Conservation (phyloP, 2,797 vertebrate genomes). For the Notolepis coatsorum region DNA sequence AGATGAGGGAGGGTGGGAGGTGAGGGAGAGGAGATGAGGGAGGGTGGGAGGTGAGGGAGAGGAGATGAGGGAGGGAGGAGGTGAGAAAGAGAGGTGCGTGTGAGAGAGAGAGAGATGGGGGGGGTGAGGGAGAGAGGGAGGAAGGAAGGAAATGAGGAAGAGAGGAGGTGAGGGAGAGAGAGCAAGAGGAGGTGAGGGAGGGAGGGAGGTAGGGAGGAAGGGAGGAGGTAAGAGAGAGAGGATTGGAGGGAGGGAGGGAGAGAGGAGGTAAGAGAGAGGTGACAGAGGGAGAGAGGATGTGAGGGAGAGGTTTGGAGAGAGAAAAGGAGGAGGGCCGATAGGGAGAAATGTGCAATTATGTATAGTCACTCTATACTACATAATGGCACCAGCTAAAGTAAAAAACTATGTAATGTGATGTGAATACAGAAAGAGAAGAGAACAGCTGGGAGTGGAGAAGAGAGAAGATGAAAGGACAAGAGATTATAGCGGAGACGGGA, state of each 20-base stretch:
- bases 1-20: not conserved
- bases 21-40: not conserved
- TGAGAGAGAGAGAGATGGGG: not conserved
- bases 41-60: not conserved
- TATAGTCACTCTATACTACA: too few species aligned
- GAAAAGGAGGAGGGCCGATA: not conserved
- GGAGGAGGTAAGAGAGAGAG: conserved; percentile 18
- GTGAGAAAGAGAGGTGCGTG: not conserved
- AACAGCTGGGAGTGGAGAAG: too few species aligned
- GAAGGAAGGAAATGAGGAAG: not conserved
- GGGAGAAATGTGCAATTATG: too few species aligned
- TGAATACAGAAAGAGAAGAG: not conserved
- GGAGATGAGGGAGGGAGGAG: not conserved
- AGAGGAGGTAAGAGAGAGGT: not conserved
- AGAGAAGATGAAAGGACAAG: not conserved
- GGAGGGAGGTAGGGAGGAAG: not conserved
- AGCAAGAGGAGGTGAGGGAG: not conserved
- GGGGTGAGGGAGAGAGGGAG: not conserved
- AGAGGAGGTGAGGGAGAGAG: too few species aligned
- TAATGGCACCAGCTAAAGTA: not conserved
- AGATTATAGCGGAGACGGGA: not conserved
- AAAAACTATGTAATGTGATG: not conserved
- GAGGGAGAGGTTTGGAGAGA: too few species aligned
- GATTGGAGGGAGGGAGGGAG: not conserved
- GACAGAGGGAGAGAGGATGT: conserved; percentile 10